Percentiles rank a stretch among this genome's conserved stretches.
Evolutionary conservation across 2,113 vertebrate species (phyloP).

Genomic region (Antigone vipio): DNA sequence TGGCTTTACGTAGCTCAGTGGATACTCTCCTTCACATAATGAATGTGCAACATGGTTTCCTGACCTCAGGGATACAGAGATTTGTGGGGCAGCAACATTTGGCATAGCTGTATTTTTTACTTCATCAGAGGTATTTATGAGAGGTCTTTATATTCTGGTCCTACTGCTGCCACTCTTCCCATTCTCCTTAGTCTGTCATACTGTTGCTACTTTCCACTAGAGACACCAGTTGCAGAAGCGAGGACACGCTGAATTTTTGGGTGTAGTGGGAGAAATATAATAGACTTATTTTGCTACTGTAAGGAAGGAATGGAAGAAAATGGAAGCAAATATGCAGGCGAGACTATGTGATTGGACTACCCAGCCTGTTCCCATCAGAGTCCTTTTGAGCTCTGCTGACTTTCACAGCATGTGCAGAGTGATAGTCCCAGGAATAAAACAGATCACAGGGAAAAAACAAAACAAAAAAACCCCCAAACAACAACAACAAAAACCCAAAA

Average conservation of each 20-base stretch:
- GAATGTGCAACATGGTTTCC: not conserved
- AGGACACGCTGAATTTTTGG: not conserved
- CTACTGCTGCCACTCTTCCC: not conserved
- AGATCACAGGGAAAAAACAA: not conserved
- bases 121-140: not conserved
- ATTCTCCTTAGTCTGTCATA: not conserved
- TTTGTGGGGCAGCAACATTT: not conserved
- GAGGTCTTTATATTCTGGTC: not conserved
- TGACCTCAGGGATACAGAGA: not conserved
- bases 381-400: not conserved
- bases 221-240: not conserved
- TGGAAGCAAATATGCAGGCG: not conserved
- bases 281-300: not conserved
- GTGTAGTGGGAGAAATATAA: not conserved
- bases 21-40: not conserved
- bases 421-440: not conserved
- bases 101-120: not conserved
- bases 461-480: not conserved
- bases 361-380: not conserved
- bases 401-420: not conserved
- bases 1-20: not conserved
- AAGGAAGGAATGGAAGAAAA: not conserved
- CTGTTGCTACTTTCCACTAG: not conserved
- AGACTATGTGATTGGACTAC: not conserved
- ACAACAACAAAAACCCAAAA: no score